These are phyloP conservation scores for Colletes latitarsis DNA, from an alignment of 1,140 invertebrate genomes.

Conservation along the genomic window DNA sequence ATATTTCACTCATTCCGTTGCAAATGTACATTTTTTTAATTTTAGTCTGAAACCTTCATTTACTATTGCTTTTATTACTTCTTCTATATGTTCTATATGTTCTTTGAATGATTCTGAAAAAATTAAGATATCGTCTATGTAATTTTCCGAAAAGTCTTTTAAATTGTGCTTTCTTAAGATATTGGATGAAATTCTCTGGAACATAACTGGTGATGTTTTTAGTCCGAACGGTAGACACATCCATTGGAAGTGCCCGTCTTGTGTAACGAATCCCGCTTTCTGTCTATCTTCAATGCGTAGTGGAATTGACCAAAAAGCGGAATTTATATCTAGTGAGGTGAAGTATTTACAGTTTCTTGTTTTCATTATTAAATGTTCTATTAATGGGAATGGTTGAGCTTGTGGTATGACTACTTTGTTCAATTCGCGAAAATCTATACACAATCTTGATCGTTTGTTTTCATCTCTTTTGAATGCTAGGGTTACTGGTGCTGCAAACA, in stretches of 20 bases:
- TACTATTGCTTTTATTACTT: slow-evolving; percentile 25
- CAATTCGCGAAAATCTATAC: slow-evolving; percentile 29
- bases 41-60: slow-evolving; percentile 32
- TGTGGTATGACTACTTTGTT: too few relatives aligned
- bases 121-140: too few relatives aligned
- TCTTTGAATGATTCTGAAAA: too few relatives aligned
- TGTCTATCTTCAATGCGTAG: too few relatives aligned
- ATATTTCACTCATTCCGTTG: slow-evolving; percentile 21
- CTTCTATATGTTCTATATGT: neutral
- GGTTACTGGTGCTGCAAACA: slow-evolving; percentile 14
- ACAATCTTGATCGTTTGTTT: slow-evolving; percentile 7
- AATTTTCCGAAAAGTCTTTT: too few relatives aligned
- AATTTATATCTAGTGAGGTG: too few relatives aligned
- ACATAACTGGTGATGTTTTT: slow-evolving; percentile 10
- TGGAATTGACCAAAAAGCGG: too few relatives aligned
- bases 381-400: neutral
- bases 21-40: slow-evolving; percentile 36
- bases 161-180: too few relatives aligned
- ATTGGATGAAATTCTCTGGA: too few relatives aligned
- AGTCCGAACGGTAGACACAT: slow-evolving; percentile 9
- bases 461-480: slow-evolving; percentile 21
- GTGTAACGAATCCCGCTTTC: neutral
- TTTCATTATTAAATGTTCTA: too few relatives aligned
- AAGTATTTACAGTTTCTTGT: too few relatives aligned
- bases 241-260: too few relatives aligned